These are phyloP conservation scores for Goniozus legneri DNA, from an alignment of 1,140 invertebrate genomes.

Conservation along the genomic window DNA sequence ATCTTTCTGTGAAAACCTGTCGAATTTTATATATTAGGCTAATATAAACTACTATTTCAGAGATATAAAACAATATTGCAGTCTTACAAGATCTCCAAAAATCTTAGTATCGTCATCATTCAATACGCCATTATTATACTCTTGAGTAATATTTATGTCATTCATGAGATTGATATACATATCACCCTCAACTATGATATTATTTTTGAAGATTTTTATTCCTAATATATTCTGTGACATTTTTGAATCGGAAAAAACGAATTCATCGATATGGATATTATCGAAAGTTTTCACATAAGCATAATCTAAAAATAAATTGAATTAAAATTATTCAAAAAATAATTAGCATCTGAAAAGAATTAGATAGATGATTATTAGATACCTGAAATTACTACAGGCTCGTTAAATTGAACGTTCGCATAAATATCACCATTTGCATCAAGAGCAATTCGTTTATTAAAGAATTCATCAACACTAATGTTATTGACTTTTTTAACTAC, in stretches of 20 bases:
- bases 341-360: not conserved
- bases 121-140: constrained; percentile 22
- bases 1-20: not conserved
- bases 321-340: not conserved
- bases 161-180: constrained; percentile 24
- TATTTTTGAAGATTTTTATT: constrained; percentile 26
- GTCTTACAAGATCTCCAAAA: constrained; percentile 32
- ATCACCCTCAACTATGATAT: constrained; percentile 23
- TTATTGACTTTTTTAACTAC: too few relatives aligned
- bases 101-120: constrained; percentile 29
- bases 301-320: not conserved
- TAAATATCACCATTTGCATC: constrained; percentile 25
- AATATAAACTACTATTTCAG: too few relatives aligned
- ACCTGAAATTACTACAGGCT: constrained; percentile 25
- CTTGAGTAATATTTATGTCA: constrained; percentile 15
- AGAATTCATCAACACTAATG: constrained; percentile 33
- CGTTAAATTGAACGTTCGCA: constrained; percentile 28
- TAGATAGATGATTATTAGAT: not conserved
- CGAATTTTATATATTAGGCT: not conserved
- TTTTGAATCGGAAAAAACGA: constrained; percentile 22
- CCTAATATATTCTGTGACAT: constrained; percentile 28
- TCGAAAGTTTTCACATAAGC: too few relatives aligned
- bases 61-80: too few relatives aligned
- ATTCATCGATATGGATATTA: constrained; percentile 35
- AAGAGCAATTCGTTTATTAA: constrained; percentile 28